Conservation (phyloP, 2,797 vertebrate genomes). For the Pseudochaenichthys georgianus region DNA sequence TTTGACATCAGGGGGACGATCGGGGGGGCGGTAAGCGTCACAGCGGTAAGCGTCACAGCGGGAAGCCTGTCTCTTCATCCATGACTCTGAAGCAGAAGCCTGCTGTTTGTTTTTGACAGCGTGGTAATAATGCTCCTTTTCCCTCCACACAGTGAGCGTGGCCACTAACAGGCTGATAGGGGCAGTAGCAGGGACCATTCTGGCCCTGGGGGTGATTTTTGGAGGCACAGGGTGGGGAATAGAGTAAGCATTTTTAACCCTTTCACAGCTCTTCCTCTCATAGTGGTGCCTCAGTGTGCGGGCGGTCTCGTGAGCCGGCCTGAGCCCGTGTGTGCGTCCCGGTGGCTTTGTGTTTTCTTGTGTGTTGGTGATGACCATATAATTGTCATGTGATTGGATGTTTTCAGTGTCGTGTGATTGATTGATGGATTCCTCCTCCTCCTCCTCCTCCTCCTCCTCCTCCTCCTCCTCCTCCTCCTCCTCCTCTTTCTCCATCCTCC, state of each 20-base stretch:
- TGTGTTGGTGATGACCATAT: constrained; percentile 90
- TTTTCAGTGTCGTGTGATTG: constrained; percentile 92
- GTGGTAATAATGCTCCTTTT: constrained; percentile 90
- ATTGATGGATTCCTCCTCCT: constrained; percentile 82
- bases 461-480: constrained; percentile 42
- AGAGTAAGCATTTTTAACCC: constrained; percentile 98
- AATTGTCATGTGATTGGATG: constrained; percentile 90
- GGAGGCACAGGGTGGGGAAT: constrained; percentile 99
- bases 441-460: constrained; percentile 41
- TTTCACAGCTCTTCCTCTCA: constrained; percentile 85
- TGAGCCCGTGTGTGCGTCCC: constrained; percentile 88
- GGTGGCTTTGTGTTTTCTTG: constrained; percentile 89
- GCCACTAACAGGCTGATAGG: constrained; percentile 99
- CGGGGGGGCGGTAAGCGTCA: constrained; percentile 82
- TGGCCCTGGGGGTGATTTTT: constrained; percentile 99
- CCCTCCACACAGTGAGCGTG: constrained; percentile 98
- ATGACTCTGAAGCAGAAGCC: constrained; percentile 76
- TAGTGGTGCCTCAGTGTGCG: constrained; percentile 92
- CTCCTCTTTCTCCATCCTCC: constrained; percentile 70
- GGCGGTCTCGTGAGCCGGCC: constrained; percentile 87
- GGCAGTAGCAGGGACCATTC: constrained; percentile 99
- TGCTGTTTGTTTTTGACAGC: constrained; percentile 83
- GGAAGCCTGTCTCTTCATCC: constrained; percentile 65
- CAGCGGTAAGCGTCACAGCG: constrained; percentile 84
- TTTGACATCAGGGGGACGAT: constrained; percentile 84